These are phyloP conservation scores for Drosophila lacteicornis DNA, from an alignment of 1,140 invertebrate species.

Conservation along the genomic window DNA sequence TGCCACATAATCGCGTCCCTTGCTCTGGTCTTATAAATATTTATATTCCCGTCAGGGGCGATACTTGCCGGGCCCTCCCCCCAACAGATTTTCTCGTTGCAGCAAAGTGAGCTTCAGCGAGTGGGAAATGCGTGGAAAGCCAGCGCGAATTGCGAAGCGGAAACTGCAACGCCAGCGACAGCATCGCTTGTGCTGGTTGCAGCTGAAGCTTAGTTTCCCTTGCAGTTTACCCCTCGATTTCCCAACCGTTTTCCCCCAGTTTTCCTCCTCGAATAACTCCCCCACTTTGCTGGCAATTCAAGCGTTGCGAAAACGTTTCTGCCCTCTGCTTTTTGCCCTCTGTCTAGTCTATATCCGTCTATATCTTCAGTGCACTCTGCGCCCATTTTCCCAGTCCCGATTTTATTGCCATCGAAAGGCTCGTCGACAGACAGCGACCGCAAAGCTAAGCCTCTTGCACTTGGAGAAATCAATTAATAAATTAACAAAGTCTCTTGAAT, in stretches of 20 bases:
- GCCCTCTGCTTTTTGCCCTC: slow-evolving; percentile 54
- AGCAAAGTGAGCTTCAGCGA: slow-evolving; percentile 19
- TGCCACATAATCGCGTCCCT: slow-evolving; percentile 29
- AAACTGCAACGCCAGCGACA: slow-evolving; percentile 38
- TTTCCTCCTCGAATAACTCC: slow-evolving; percentile 16
- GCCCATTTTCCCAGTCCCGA: slow-evolving; percentile 11
- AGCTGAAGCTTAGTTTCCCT: slow-evolving; percentile 27
- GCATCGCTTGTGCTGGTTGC: slow-evolving; percentile 46
- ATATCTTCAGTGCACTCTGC: slow-evolving; percentile 26
- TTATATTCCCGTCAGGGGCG: slow-evolving; percentile 33
- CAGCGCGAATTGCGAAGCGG: slow-evolving; percentile 70
- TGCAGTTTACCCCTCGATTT: slow-evolving; percentile 13
- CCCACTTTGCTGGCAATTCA: slow-evolving; percentile 60
- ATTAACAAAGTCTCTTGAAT: neutral
- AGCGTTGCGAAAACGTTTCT: slow-evolving; percentile 78
- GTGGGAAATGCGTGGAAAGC: slow-evolving; percentile 49
- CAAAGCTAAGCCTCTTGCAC: slow-evolving; percentile 67
- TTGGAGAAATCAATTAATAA: neutral
- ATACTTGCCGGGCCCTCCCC: slow-evolving; percentile 5
- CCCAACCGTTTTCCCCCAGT: slow-evolving; percentile 8
- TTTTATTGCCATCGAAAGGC: slow-evolving; percentile 74
- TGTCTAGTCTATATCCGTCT: slow-evolving; percentile 30
- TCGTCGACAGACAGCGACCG: slow-evolving; percentile 66
- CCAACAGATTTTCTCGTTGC: neutral
- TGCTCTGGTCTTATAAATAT: slow-evolving; percentile 35